Base-by-base conservation (phyloP, 2,888 invertebrate genomes). In the Dynastes grantii region DNA sequence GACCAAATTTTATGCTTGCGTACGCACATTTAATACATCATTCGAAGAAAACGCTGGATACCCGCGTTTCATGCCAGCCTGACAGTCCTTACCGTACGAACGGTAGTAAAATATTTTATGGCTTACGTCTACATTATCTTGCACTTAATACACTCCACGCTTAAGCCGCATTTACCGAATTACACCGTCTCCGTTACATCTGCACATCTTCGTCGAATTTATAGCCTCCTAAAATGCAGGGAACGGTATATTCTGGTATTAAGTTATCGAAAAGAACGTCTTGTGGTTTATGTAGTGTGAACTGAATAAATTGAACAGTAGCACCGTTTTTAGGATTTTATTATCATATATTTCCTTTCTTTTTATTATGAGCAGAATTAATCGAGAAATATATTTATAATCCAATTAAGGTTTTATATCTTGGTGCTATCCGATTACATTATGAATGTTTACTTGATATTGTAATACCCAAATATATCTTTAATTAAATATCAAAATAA, bases 51-150 rank as follows among this genome's bases (percentile, higher is more conserved):
- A 27, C 29, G 29, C 29, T 0, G 2, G 53, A 58, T 8, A 22
- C 58, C 4, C 16, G 16, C 0, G 22, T 61, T 61, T 61, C 2
- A 61, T 61, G 53, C 16, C 53, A 9, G 16, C 1, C n/a, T 16
- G 61, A 49, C 49, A 68, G 49, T 49, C 2, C 45, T 68, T 68
- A 68, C 49, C 45, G 22, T 49, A 49, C 29, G 22, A 49, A 68
- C 16, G 49, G 68, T 49, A 68, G 16, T 68, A 68, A 68, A 65
- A 65, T 65, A 49, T 68, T 68, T 68, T 68, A 68, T 22, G 68
- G 27, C 27, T 45, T 45, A 45, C 27, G 11, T 68, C 68, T 68
- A 68, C 49, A 65, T 65, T 27, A 68, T 22, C 68, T 4, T 68
- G 68, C 68, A 68, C 68, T 45, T 49, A 68, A 68, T 68, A 68